These are phyloP conservation scores for Hypomecis punctinalis DNA, from an alignment of 2,888 invertebrate genomes.

Conservation along the genomic window DNA sequence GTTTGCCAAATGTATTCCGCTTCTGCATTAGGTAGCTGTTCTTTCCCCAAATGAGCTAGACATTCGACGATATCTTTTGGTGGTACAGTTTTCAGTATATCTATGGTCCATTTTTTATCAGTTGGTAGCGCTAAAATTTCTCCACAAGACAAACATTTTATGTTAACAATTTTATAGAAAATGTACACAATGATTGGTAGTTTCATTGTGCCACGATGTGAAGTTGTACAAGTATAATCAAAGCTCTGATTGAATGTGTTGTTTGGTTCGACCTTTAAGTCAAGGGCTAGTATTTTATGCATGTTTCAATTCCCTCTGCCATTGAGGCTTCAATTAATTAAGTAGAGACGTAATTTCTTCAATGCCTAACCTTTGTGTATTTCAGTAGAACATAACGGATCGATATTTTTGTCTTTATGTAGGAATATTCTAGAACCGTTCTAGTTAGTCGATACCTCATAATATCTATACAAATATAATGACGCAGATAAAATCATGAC, in stretches of 20 bases:
- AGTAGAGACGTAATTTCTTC: not conserved
- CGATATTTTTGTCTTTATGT: not conserved
- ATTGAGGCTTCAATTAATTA: conserved; percentile 14
- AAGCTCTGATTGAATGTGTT: conserved; percentile 9
- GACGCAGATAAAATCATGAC: not conserved
- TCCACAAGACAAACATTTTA: conserved; percentile 55
- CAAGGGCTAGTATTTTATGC: conserved; percentile 36
- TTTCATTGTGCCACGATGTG: conserved; percentile 21
- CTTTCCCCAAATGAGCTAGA: conserved; percentile 65
- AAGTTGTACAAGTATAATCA: not conserved
- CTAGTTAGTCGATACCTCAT: too few species aligned
- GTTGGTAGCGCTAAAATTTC: conserved; percentile 59
- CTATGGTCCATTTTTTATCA: conserved; percentile 49
- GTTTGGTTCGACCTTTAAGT: conserved; percentile 11
- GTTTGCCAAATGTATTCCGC: conserved; percentile 71
- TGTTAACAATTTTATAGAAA: conserved; percentile 12
- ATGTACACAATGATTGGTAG: conserved; percentile 26
- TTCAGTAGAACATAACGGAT: not conserved
- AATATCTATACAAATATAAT: too few species aligned
- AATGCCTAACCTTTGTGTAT: not conserved
- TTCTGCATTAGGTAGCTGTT: conserved; percentile 55
- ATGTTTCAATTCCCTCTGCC: conserved; percentile 35
- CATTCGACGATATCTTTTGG: conserved; percentile 68
- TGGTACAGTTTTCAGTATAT: conserved; percentile 57
- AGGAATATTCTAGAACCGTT: not conserved